phyloP scores from a whole-genome alignment of 1,140 invertebrate genomes.

The Ips typographus region DNA sequence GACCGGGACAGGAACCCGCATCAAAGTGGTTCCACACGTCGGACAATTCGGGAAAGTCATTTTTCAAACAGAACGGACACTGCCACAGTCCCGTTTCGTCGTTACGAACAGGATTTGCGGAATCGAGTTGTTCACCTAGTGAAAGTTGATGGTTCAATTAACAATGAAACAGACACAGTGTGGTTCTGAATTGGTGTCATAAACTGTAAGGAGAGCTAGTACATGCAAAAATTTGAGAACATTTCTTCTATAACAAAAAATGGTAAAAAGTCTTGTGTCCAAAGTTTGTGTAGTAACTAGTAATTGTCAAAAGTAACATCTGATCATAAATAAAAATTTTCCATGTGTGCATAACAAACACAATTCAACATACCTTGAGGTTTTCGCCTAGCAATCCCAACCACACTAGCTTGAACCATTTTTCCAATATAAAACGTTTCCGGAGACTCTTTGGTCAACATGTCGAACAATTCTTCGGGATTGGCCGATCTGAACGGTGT shows the following conservation, averaged over 20 bases:
- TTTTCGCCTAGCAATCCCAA: conserved; percentile 79
- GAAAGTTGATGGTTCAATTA: too few relatives aligned
- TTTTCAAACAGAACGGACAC: conserved; percentile 96
- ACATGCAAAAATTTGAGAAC: too few relatives aligned
- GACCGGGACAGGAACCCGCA: conserved; percentile 90
- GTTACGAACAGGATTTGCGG: conserved; percentile 92
- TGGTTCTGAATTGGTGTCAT: too few relatives aligned
- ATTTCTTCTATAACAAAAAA: too few relatives aligned
- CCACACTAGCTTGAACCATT: conserved; percentile 74
- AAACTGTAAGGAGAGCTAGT: too few relatives aligned
- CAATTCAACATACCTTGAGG: conserved; percentile 63
- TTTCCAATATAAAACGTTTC: conserved; percentile 95
- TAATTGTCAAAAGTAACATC: too few relatives aligned
- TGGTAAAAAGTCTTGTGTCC: too few relatives aligned
- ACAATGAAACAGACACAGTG: too few relatives aligned
- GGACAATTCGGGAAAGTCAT: conserved; percentile 91
- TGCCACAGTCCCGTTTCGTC: conserved; percentile 94
- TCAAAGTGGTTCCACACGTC: conserved; percentile 99
- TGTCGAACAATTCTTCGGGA: conserved; percentile 88
- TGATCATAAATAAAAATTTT: too few relatives aligned
- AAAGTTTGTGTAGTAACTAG: too few relatives aligned
- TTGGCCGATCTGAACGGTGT: conserved; percentile 76
- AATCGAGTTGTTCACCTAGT: conserved; percentile 82
- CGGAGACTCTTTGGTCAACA: conserved; percentile 94
- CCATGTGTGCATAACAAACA: not conserved